phyloP scores from a whole-genome alignment of 2,888 invertebrate genomes.

The Odontocerum albicorne region DNA sequence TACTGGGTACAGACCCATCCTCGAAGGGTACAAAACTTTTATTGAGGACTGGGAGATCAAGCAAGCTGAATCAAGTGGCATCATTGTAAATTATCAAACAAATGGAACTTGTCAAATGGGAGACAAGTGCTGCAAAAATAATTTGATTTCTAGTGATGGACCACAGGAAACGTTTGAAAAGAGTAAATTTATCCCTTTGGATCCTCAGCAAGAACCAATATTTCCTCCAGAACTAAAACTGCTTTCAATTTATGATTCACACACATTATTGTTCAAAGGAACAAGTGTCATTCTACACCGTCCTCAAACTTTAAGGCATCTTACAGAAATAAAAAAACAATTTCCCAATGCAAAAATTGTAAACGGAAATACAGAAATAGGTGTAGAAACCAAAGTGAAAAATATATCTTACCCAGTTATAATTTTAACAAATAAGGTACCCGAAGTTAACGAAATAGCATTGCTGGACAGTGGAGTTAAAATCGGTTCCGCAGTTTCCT shows the following conservation, averaged over 20 bases:
- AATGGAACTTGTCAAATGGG: constrained; percentile 61
- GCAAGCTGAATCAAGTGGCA: constrained; percentile 38
- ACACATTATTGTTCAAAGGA: constrained; percentile 64
- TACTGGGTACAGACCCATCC: constrained; percentile 91
- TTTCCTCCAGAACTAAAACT: constrained; percentile 87
- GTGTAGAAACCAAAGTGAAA: constrained; percentile 90
- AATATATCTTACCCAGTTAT: constrained; percentile 77
- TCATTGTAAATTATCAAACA: no score
- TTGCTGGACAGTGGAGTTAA: constrained; percentile 60
- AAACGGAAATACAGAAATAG: constrained; percentile 90
- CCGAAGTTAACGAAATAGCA: constrained; percentile 65
- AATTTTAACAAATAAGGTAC: constrained; percentile 70
- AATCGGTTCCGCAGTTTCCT: constrained; percentile 78
- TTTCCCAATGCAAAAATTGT: constrained; percentile 75
- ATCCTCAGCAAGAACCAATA: constrained; percentile 85
- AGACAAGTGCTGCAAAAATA: constrained; percentile 65
- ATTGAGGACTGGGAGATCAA: constrained; percentile 71
- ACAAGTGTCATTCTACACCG: constrained; percentile 74
- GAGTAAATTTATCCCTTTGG: constrained; percentile 69
- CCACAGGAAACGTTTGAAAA: constrained; percentile 57
- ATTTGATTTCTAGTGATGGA: constrained; percentile 42
- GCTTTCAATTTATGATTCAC: constrained; percentile 56
- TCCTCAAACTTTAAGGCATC: constrained; percentile 65
- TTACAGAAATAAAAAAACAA: constrained; percentile 67
- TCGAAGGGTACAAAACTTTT: constrained; percentile 87